A percentile compares a stretch with the other conserved stretches of the same genome.
Evolutionary conservation across 2,888 invertebrate genomes (phyloP).

Genomic region (Drosophila pegasa): DNA sequence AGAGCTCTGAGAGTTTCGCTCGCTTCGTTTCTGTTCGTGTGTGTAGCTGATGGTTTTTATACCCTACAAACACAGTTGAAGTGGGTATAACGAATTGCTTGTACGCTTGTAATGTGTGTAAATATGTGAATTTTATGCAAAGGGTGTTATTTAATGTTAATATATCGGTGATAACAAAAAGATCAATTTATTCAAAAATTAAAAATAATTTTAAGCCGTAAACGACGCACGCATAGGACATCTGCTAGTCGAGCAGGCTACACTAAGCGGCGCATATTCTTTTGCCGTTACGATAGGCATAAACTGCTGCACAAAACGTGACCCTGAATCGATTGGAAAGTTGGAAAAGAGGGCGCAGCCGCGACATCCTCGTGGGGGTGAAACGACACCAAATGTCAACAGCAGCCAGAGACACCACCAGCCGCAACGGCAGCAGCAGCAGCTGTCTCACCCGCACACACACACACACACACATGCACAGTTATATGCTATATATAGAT

Average conservation of each 20-base stretch:
- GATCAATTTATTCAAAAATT: too few relatives aligned
- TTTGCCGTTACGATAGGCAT: constrained; percentile 33
- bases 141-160: too few relatives aligned
- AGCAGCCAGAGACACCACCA: constrained; percentile 65
- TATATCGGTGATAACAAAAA: too few relatives aligned
- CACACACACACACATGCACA: constrained; percentile 10
- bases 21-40: constrained; percentile 25
- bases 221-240: neutral
- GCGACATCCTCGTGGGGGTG: constrained; percentile 47
- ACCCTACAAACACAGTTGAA: neutral
- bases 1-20: constrained; percentile 27
- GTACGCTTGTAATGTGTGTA: too few relatives aligned
- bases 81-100: neutral
- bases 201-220: neutral
- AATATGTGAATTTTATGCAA: too few relatives aligned
- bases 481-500: constrained; percentile 41
- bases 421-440: constrained; percentile 33
- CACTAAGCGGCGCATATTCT: neutral
- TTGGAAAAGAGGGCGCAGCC: constrained; percentile 47
- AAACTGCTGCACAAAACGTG: constrained; percentile 35
- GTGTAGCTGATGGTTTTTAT: neutral
- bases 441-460: constrained; percentile 67
- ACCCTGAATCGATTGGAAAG: constrained; percentile 39
- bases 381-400: constrained; percentile 28
- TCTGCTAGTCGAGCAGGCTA: neutral